Evolutionary conservation across 2,888 invertebrate genomes (phyloP).

Genomic region (Drosophila kokeensis): DNA sequence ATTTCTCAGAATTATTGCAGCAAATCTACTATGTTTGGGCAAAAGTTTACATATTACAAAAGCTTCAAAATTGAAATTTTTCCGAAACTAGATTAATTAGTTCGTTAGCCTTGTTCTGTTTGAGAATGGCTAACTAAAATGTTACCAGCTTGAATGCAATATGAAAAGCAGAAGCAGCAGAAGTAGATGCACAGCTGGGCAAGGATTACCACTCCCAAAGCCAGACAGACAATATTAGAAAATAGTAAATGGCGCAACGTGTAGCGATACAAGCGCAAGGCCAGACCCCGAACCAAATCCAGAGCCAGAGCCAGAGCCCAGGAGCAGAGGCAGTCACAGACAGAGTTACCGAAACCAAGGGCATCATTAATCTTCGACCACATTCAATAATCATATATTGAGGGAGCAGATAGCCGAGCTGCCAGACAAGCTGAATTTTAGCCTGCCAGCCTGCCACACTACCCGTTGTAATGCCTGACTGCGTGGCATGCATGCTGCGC

Average conservation of each 20-base stretch:
- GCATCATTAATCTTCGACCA: slow-evolving; percentile 81
- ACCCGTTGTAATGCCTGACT: not conserved
- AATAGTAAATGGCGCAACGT: slow-evolving; percentile 41
- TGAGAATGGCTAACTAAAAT: slow-evolving; percentile 3
- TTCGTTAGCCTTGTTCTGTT: not conserved
- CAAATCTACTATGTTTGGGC: not conserved
- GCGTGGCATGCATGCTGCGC: slow-evolving; percentile 25
- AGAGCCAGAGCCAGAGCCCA: not conserved
- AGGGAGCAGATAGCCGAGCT: slow-evolving; percentile 50
- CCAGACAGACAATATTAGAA: slow-evolving; percentile 45
- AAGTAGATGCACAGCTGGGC: slow-evolving; percentile 21
- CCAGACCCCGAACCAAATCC: not conserved
- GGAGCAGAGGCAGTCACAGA: not conserved
- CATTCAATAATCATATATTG: slow-evolving; percentile 80
- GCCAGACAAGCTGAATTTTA: slow-evolving; percentile 45
- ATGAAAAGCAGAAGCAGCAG: not conserved
- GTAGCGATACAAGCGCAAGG: slow-evolving; percentile 12
- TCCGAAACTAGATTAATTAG: not conserved
- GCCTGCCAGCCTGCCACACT: slow-evolving; percentile 1
- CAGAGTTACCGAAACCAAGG: slow-evolving; percentile 22
- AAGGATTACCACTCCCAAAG: slow-evolving; percentile 29
- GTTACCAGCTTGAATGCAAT: slow-evolving; percentile 17
- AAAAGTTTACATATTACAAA: not conserved
- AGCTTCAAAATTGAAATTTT: not conserved
- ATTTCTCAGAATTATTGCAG: not conserved